These are phyloP conservation scores for Synchiropus splendidus DNA, from an alignment of 2,113 vertebrate species.

Conservation along the genomic window DNA sequence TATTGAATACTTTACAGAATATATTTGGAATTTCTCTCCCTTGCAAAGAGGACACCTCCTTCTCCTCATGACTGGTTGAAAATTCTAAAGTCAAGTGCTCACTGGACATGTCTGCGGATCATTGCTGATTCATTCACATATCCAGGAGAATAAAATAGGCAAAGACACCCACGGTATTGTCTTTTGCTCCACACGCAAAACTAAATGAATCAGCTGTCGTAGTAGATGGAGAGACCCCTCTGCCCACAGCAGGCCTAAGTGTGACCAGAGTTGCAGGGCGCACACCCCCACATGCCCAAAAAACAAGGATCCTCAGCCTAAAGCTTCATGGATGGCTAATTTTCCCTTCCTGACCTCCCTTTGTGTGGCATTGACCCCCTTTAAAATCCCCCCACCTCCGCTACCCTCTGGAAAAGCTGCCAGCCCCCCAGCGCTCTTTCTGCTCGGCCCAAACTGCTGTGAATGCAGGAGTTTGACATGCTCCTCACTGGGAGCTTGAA, in stretches of 20 bases:
- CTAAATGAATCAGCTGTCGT: too few relatives aligned
- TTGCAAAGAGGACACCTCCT: too few relatives aligned
- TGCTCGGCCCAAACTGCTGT: conserved; percentile 58
- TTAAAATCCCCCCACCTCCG: conserved; percentile 31
- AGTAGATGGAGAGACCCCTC: too few relatives aligned
- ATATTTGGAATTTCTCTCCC: too few relatives aligned
- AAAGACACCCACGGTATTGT: too few relatives aligned
- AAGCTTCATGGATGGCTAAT: conserved; percentile 88
- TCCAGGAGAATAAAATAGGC: too few relatives aligned
- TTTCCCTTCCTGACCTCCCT: conserved; percentile 80
- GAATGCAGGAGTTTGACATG: conserved; percentile 80
- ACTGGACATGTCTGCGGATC: too few relatives aligned
- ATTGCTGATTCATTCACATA: too few relatives aligned
- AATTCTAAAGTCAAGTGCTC: too few relatives aligned
- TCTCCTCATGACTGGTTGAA: too few relatives aligned
- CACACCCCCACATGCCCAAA: conserved; percentile 24
- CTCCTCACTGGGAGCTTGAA: conserved; percentile 52
- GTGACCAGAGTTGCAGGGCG: conserved; percentile 74
- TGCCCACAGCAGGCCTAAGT: conserved; percentile 69
- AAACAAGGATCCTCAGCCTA: conserved; percentile 68
- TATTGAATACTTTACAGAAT: too few relatives aligned
- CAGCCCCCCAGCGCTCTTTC: conserved; percentile 40
- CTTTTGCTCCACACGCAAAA: too few relatives aligned
- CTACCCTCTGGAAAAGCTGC: conserved; percentile 41
- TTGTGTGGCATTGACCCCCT: conserved; percentile 77